Percentiles rank a stretch among this genome's conserved stretches.
These are phyloP conservation scores for Gnathonemus longibarbis DNA, from an alignment of 2,113 vertebrate genomes.

Conservation along the genomic window DNA sequence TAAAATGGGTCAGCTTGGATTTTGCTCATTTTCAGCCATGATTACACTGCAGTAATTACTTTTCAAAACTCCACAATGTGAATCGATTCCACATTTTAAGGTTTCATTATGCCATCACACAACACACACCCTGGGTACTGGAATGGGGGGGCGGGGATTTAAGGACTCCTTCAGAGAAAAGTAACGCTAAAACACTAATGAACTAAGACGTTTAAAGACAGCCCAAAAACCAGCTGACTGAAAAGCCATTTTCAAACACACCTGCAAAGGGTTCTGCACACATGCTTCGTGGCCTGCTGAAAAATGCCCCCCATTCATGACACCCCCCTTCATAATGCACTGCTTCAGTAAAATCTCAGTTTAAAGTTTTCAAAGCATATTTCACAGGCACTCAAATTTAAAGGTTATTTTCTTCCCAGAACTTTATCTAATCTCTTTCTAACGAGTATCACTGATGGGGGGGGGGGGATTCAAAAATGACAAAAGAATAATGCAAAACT, in stretches of 20 bases:
- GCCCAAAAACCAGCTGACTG: neutral
- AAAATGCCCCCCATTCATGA: too few relatives aligned
- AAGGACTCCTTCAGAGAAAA: neutral
- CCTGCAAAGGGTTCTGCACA: neutral
- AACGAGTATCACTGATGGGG: neutral
- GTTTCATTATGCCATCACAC: neutral
- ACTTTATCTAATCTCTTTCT: neutral
- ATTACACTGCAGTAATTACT: neutral
- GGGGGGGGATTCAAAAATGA: neutral
- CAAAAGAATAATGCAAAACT: neutral
- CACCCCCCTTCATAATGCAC: neutral
- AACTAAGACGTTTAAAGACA: neutral
- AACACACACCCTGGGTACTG: neutral
- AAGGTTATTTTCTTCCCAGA: neutral
- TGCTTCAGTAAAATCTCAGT: neutral
- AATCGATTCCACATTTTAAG: neutral
- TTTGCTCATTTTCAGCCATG: neutral
- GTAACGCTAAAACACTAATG: neutral
- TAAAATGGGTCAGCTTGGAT: conserved; percentile 4
- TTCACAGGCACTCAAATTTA: neutral
- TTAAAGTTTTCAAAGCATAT: neutral
- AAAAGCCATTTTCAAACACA: neutral
- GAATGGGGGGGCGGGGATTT: neutral
- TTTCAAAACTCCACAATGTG: neutral
- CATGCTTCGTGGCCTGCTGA: neutral